Base-by-base conservation (phyloP, 1,140 invertebrate species). In the Drosophila quadrilineata region DNA sequence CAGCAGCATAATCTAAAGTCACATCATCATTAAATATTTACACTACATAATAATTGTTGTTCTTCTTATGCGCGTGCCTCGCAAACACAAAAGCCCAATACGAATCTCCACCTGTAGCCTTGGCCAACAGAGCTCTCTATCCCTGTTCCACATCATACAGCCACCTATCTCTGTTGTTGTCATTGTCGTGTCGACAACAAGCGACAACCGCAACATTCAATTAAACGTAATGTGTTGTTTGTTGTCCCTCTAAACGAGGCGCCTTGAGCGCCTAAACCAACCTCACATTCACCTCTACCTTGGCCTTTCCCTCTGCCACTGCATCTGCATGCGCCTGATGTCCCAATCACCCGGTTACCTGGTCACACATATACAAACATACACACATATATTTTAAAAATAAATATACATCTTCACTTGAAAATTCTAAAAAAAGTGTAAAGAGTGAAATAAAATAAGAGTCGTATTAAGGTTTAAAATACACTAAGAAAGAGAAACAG, bases 1-100 rank as follows among this genome's bases (percentile, higher is more conserved):
- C 74, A 52, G 69, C 28, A 36, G 35, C 56, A 69, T 85, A 77
- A 84, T 84, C 79, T 85, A 77, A 75, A 84, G 79, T 72, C 79
- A 67, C 79, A 84, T 84, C 79, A 84, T 74, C 79, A 84, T 84
- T 84, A 84, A 84, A 84, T 84, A 84, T 84, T 84, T 84, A 84
- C 79, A 85, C 79, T 85, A 85, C 79, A 84, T 84, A 85, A 84
- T 84, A 84, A 84, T 79, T 84, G 59, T 50, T 62, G 56, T 84
- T 63, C 68, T 43, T 57, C 50, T 65, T 49, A 43, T 71, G 62
- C 56, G 72, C 57, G 75, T 71, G 75, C 63, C 46, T 24, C 41
- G 66, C 49, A 46, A 57, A 64, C 43, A 66, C 50, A 71, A 75
- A 53, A 53, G 12, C 10, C 3, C 12, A 28, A 12, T 10, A 31